Evolutionary conservation across 2,113 vertebrate genomes (phyloP).

Genomic region (Perca fluviatilis): DNA sequence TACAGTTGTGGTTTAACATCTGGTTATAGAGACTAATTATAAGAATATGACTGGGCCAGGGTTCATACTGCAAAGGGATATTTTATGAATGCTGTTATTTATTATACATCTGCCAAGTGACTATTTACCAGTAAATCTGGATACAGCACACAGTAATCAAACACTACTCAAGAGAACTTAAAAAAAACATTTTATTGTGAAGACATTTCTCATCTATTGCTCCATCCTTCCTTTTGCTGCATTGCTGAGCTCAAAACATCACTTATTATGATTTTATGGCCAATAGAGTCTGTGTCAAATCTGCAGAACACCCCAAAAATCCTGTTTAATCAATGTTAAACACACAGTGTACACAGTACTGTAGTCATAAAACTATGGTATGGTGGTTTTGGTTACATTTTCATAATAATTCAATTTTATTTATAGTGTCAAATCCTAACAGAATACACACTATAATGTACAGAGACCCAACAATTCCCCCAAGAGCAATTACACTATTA

Average conservation of each 20-base stretch:
- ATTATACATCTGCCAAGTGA: background rate
- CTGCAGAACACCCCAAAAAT: background rate
- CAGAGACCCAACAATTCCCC: no score
- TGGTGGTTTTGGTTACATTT: background rate
- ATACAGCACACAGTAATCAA: background rate
- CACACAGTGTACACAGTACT: background rate
- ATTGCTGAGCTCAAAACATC: background rate
- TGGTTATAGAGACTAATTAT: background rate
- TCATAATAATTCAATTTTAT: background rate
- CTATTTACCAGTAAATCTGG: background rate
- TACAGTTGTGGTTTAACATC: background rate
- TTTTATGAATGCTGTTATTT: background rate
- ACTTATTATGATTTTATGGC: background rate
- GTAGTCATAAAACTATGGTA: background rate
- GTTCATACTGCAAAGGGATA: background rate
- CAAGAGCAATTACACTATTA: no score
- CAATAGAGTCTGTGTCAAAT: background rate
- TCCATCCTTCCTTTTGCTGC: background rate
- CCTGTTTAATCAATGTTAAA: background rate
- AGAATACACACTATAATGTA: no score
- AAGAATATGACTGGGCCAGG: background rate
- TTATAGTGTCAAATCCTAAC: no score
- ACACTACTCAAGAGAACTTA: background rate
- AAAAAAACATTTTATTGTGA: constrained; percentile 3
- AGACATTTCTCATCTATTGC: background rate